Conservation (phyloP, 2,888 invertebrate species). For the Noctua janthe region DNA sequence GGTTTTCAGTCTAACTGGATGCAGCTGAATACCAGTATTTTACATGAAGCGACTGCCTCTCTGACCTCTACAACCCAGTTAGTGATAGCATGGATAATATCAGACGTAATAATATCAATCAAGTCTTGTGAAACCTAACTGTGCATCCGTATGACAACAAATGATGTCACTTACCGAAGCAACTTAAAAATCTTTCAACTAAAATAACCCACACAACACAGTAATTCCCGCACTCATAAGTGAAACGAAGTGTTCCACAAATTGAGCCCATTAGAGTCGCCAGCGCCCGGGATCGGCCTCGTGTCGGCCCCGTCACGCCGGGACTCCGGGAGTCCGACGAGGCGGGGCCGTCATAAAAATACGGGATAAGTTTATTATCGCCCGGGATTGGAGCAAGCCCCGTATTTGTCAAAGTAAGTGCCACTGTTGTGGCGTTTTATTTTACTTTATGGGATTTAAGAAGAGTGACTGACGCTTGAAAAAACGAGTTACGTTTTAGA, state of each 20-base stretch:
- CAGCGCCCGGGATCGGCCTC: slow-evolving; percentile 43
- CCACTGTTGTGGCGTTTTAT: slow-evolving; percentile 57
- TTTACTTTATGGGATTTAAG: slow-evolving; percentile 55
- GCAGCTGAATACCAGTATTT: no score
- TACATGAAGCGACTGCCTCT: no score
- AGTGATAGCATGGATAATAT: no score
- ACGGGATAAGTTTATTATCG: slow-evolving; percentile 61
- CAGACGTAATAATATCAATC: no score
- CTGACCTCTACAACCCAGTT: no score
- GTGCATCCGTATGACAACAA: neutral
- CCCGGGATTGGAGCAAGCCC: slow-evolving; percentile 58
- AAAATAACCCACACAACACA: slow-evolving; percentile 23
- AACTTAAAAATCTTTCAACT: slow-evolving; percentile 3
- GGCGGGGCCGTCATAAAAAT: slow-evolving; percentile 58
- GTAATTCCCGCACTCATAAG: slow-evolving; percentile 49
- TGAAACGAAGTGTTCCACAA: slow-evolving; percentile 59
- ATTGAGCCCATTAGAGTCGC: slow-evolving; percentile 56
- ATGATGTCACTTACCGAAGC: neutral
- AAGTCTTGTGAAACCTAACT: neutral
- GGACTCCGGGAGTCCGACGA: slow-evolving; percentile 29
- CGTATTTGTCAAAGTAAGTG: slow-evolving; percentile 64
- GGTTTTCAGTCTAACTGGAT: no score
- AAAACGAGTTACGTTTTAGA: slow-evolving; percentile 2
- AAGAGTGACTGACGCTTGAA: slow-evolving; percentile 36
- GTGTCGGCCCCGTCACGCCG: slow-evolving; percentile 49